Evolutionary conservation across 35 echinoderm and acorn worm genomes (phyloP).

Genomic region (Apostichopus parvimensis): DNA sequence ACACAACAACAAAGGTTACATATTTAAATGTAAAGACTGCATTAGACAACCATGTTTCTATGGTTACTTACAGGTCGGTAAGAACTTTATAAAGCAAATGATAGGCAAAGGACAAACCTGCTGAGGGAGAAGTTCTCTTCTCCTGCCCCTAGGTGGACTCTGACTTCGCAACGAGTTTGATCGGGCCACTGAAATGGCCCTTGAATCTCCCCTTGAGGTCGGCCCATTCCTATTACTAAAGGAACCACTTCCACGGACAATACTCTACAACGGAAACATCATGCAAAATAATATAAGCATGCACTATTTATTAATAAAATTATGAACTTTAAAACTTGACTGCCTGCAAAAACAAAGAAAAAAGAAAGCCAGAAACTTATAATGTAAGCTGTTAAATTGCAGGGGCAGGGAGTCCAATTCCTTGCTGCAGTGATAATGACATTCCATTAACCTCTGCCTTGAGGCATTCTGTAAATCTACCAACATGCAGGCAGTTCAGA

Average conservation of each 20-base stretch:
- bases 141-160: constrained; percentile 64
- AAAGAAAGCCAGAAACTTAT: neutral
- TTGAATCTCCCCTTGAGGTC: constrained; percentile 11
- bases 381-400: neutral
- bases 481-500: constrained; percentile 1
- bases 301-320: neutral
- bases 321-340: neutral
- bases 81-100: neutral
- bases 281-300: constrained; percentile 43
- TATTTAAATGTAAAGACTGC: too few relatives aligned
- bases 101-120: constrained; percentile 52
- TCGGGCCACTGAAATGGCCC: constrained; percentile 84
- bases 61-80: neutral
- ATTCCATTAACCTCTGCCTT: too few relatives aligned
- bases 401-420: neutral
- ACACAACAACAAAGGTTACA: too few relatives aligned
- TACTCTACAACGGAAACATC: constrained; percentile 66
- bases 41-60: too few relatives aligned
- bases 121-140: constrained; percentile 52
- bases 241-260: constrained; percentile 79
- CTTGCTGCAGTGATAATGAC: too few relatives aligned
- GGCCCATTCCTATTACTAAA: constrained; percentile 57
- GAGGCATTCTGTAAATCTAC: neutral
- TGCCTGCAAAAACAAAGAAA: neutral
- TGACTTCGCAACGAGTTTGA: constrained; percentile 90